Evolutionary conservation across 2,113 vertebrate species (phyloP).

Genomic region (Rallus limicola): DNA sequence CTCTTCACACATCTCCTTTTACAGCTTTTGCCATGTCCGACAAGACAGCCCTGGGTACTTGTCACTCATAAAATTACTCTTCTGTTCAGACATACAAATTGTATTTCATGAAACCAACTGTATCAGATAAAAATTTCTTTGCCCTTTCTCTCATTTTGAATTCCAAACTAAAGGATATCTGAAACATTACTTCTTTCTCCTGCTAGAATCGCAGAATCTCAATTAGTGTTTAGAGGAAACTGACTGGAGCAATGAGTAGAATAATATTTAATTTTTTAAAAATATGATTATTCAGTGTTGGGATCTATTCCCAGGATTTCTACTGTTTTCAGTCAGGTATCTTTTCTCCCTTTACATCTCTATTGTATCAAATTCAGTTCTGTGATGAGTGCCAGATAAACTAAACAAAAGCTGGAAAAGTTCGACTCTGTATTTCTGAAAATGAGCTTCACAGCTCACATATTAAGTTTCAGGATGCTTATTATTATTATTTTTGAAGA

Average conservation of each 20-base stretch:
- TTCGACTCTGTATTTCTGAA: background rate
- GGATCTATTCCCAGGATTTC: background rate
- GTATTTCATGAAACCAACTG: background rate
- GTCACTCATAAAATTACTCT: conserved; percentile 7
- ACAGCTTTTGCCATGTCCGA: background rate
- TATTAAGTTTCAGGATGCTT: background rate
- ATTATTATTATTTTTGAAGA: background rate
- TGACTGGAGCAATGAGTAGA: background rate
- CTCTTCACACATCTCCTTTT: background rate
- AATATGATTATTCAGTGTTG: background rate
- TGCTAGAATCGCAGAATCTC: background rate
- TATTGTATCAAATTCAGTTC: background rate
- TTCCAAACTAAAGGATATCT: background rate
- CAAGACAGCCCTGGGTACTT: background rate
- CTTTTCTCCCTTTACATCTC: background rate
- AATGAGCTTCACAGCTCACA: background rate
- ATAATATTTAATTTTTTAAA: background rate
- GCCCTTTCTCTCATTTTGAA: background rate
- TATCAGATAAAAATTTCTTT: background rate
- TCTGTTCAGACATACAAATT: background rate
- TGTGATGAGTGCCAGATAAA: background rate
- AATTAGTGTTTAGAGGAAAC: background rate
- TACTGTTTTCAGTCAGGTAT: background rate
- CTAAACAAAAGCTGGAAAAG: background rate
- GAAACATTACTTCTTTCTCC: background rate